Percentiles rank a stretch among this genome's conserved stretches.
Evolutionary conservation across 1,140 invertebrate species (phyloP).

Genomic region (Drosophila nebulosa): DNA sequence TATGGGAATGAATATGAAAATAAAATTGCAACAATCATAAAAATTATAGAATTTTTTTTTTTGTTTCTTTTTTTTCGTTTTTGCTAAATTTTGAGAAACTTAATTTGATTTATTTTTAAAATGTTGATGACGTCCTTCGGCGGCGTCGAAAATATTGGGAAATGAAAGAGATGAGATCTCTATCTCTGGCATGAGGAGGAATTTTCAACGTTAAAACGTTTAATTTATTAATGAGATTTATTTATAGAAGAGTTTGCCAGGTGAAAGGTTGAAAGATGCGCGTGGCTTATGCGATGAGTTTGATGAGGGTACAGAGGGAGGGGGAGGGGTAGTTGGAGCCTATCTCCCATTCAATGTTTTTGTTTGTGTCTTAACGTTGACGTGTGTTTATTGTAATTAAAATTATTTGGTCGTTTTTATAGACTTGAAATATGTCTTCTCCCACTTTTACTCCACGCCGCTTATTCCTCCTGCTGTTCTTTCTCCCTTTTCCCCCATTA

Average conservation of each 20-base stretch:
- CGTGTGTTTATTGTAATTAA: slow-evolving; percentile 67
- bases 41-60: slow-evolving; percentile 2
- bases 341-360: not conserved
- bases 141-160: slow-evolving; percentile 2
- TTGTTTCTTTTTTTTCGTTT: too few relatives aligned
- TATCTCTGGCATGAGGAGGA: slow-evolving; percentile 25
- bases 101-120: slow-evolving; percentile 51
- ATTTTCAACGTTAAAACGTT: slow-evolving; percentile 71
- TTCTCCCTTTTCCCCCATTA: not conserved
- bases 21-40: slow-evolving; percentile 26
- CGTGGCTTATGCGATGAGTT: slow-evolving; percentile 15
- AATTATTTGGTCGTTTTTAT: slow-evolving; percentile 68
- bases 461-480: not conserved
- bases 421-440: slow-evolving; percentile 26
- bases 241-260: slow-evolving; percentile 64
- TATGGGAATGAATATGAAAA: not conserved
- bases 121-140: slow-evolving; percentile 38
- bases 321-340: not conserved
- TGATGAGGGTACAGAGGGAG: not conserved
- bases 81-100: not conserved
- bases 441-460: not conserved
- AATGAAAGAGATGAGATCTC: not conserved
- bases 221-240: slow-evolving; percentile 79
- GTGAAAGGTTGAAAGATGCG: slow-evolving; percentile 49
- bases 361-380: slow-evolving; percentile 3